A percentile compares a stretch with the other conserved stretches of the same genome.
These are phyloP conservation scores for Eubucco bourcierii DNA, from an alignment of 2,113 vertebrate genomes.

Conservation along the genomic window DNA sequence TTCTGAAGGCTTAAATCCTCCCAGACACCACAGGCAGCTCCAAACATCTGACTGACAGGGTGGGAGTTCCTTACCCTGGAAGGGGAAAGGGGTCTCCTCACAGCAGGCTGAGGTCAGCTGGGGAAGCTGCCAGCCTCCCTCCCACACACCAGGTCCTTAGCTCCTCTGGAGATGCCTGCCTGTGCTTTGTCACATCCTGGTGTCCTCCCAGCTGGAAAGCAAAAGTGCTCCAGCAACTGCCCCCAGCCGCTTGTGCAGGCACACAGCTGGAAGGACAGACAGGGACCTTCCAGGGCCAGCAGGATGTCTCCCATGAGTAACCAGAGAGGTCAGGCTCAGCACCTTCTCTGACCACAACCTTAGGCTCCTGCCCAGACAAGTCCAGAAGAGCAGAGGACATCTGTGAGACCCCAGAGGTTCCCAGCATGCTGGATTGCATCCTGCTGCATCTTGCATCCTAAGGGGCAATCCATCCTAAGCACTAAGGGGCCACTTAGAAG, in stretches of 20 bases:
- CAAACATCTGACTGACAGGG: neutral
- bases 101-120: neutral
- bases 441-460: neutral
- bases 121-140: neutral
- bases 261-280: neutral
- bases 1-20: neutral
- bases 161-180: neutral
- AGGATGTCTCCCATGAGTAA: neutral
- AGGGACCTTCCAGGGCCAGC: neutral
- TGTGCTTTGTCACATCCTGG: neutral
- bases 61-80: neutral
- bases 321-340: rapidly evolving
- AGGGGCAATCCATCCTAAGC: no score
- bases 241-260: neutral
- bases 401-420: neutral
- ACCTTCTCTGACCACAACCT: neutral
- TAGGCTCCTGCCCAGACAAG: neutral
- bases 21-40: neutral
- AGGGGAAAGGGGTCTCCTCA: neutral
- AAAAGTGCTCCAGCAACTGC: neutral
- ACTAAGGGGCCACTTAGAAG: neutral
- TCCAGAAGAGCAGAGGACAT: neutral
- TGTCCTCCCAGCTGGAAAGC: neutral
- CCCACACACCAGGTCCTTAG: neutral
- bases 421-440: neutral